Base-by-base conservation (phyloP, 2,888 invertebrate species). In the Cosmorhoe ocellata region DNA sequence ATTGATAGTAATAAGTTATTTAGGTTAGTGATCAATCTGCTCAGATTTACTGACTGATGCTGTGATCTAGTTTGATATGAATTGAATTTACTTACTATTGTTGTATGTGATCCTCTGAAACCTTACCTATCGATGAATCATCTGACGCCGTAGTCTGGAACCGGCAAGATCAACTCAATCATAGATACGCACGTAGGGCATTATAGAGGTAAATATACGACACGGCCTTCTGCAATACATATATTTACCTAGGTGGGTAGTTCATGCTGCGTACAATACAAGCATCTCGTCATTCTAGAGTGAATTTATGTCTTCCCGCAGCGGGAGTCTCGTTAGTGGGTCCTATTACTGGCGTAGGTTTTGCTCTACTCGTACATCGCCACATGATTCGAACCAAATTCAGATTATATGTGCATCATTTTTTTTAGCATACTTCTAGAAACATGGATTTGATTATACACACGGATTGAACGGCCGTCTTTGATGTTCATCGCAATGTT, bases 71-170 rank as follows among this genome's bases (percentile, higher is more conserved):
- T n/a, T n/a, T n/a, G n/a, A n/a, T n/a, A n/a, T n/a, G n/a, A n/a
- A n/a, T n/a, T n/a, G 12, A 6, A 30, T 34, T 34, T 47, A 58
- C 58, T 49, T 61, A 64, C 4, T 18, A 4, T 66, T 62, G 58
- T 59, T 64, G n/a, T n/a, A n/a, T n/a, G 59, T 63, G 60, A 63
- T 61, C 61, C 60, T 61, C 58, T 61, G 61, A 65, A 66, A 59
- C 58, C 58, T 72, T 70, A 70, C 71, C 72, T 69, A 67, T 67
- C 65, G 62, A 69, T 87, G 87, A 87, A 74, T 87, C 87, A 87
- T 74, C 67, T 64, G 73, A 51, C 18, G 73, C 66, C 70, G 63
- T 56, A 36, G 34, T 26, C 33, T 61, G 74, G 63, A 76, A 79
- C 74, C 76, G 73, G 75, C 81, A 78, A 79, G 77, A 72, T 69